Conservation (phyloP, 1,140 invertebrate genomes). For the Polypedilum pembai region DNA sequence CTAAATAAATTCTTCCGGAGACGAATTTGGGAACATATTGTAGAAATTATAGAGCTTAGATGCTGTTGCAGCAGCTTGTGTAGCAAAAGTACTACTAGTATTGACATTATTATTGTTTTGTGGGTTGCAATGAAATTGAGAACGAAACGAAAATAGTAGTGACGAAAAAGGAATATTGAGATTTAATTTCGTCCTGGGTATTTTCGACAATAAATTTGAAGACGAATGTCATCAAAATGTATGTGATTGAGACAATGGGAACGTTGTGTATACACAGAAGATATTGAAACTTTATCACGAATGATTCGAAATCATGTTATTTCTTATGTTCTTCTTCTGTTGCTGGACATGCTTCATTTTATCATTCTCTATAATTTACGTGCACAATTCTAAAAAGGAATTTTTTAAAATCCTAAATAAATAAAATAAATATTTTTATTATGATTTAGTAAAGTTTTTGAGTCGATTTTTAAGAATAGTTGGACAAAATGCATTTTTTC, state of each 20-base stretch:
- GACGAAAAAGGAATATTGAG: background rate
- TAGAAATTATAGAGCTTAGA: too few relatives aligned
- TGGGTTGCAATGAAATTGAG: too few relatives aligned
- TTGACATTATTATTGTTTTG: too few relatives aligned
- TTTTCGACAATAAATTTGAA: background rate
- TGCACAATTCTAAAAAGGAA: background rate
- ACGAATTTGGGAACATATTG: too few relatives aligned
- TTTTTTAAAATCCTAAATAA: too few relatives aligned
- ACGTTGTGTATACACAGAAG: background rate
- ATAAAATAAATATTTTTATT: background rate
- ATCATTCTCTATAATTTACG: background rate
- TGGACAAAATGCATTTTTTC: too few relatives aligned
- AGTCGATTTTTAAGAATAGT: too few relatives aligned
- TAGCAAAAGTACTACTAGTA: too few relatives aligned
- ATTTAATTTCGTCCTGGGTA: background rate
- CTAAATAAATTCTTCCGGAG: too few relatives aligned
- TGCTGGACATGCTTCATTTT: background rate
- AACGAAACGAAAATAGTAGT: too few relatives aligned
- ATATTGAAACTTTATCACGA: conserved; percentile 13
- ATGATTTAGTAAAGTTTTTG: too few relatives aligned
- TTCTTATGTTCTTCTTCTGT: background rate
- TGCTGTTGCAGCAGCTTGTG: too few relatives aligned
- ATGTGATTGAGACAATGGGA: background rate
- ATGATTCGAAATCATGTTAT: background rate
- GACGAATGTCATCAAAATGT: background rate